Percentiles rank a stretch among this genome's conserved stretches.
Evolutionary conservation across 2,888 invertebrate genomes (phyloP).

Genomic region (Tetrapedia diversipes): DNA sequence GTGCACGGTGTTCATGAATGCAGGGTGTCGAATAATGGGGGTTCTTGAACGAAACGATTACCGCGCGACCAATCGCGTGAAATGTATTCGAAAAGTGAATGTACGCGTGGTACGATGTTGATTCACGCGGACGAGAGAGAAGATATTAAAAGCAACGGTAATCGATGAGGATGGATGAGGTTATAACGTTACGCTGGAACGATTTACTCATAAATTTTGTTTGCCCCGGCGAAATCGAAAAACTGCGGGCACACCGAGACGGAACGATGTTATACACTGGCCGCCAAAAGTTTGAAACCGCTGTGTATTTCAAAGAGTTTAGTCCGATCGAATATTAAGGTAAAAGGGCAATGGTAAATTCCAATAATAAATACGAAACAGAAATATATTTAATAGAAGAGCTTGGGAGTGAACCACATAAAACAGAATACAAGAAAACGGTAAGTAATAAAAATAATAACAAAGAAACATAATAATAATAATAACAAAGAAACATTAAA

Average conservation of each 20-base stretch:
- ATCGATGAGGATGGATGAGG: conserved; percentile 70
- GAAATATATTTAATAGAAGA: no score
- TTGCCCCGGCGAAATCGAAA: conserved; percentile 59
- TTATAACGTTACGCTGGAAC: conserved; percentile 57
- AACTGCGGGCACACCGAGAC: conserved; percentile 43
- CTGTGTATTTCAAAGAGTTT: no score
- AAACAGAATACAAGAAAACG: no score
- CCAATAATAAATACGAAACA: no score
- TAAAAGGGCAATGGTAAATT: no score
- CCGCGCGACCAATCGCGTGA: conserved; percentile 18
- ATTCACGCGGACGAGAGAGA: conserved; percentile 50
- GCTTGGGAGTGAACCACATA: no score
- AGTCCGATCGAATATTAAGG: no score
- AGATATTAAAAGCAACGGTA: conserved; percentile 65
- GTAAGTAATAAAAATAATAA: no score
- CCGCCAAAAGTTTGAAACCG: no score
- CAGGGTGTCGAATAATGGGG: conserved; percentile 18
- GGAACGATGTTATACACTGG: conserved; percentile 34
- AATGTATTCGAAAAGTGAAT: conserved; percentile 50
- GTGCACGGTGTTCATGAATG: neutral
- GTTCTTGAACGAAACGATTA: conserved; percentile 14
- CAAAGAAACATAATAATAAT: no score
- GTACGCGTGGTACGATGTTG: conserved; percentile 43
- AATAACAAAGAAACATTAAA: no score
- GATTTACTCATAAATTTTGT: conserved; percentile 66